A percentile compares a stretch with the other conserved stretches of the same genome.
Evolutionary conservation across 1,140 invertebrate species (phyloP).

Genomic region (Rhopalosiphum maidis): DNA sequence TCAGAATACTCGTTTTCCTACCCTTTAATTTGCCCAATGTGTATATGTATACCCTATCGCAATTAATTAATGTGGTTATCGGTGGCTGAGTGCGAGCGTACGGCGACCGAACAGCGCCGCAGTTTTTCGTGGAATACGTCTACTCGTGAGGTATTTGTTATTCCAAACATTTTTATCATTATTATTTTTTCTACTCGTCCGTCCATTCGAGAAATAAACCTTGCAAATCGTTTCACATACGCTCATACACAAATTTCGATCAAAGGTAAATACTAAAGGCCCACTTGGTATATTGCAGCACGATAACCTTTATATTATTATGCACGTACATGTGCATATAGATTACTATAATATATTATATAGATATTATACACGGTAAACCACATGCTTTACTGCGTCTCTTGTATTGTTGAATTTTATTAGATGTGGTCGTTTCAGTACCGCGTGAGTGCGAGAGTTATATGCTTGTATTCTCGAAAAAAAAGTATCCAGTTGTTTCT

Average conservation of each 20-base stretch:
- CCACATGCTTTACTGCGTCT: neutral
- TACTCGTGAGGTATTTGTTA: neutral
- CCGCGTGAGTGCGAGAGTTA: neutral
- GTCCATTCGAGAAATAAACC: neutral
- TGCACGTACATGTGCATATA: neutral
- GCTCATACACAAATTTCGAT: neutral
- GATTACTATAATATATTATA: neutral
- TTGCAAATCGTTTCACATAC: neutral
- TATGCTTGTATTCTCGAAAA: neutral
- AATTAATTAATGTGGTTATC: conserved; percentile 56
- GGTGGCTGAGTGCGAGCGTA: conserved; percentile 32
- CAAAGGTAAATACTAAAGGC: neutral
- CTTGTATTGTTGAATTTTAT: neutral
- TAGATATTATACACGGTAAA: neutral
- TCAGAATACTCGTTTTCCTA: conserved; percentile 51
- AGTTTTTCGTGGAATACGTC: neutral
- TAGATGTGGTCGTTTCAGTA: neutral
- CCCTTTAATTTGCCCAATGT: conserved; percentile 51
- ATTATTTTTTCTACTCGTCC: neutral
- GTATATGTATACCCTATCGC: conserved; percentile 14
- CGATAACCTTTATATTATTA: neutral
- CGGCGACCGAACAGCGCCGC: neutral
- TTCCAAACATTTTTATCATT: conserved; percentile 14
- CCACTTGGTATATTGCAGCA: too few relatives aligned
- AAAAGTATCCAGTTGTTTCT: neutral